These are phyloP conservation scores for Madoqua kirkii DNA, from an alignment of 2,113 vertebrate species.

Conservation along the genomic window DNA sequence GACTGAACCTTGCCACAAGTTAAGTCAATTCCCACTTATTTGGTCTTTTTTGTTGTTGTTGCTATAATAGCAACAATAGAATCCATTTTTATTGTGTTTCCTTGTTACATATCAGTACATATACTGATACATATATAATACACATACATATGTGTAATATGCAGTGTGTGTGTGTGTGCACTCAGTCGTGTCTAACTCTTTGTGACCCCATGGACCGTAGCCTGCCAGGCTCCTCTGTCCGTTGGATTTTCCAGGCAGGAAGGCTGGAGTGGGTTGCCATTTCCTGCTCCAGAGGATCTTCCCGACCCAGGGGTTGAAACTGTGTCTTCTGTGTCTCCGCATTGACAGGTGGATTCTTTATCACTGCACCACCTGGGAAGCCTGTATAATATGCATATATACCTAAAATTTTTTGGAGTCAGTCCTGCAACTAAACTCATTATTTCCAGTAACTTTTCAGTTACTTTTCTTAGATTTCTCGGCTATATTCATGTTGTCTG, in stretches of 20 bases:
- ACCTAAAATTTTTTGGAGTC: background rate
- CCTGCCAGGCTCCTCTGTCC: background rate
- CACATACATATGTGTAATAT: background rate
- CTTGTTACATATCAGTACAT: background rate
- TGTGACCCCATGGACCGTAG: background rate
- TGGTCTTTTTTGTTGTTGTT: background rate
- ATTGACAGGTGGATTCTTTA: background rate
- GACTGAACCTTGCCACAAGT: background rate
- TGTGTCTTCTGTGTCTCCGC: background rate
- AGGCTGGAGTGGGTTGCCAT: background rate
- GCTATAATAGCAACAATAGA: background rate
- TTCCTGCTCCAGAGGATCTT: background rate
- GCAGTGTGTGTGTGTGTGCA: background rate
- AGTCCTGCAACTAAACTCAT: background rate
- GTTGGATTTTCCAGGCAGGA: background rate
- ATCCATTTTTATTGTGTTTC: background rate
- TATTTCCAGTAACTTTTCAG: background rate
- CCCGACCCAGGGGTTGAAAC: accelerated
- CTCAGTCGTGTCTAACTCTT: background rate
- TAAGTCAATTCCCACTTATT: background rate
- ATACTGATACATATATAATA: background rate
- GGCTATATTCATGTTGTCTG: background rate
- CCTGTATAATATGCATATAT: background rate
- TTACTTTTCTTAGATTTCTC: background rate
- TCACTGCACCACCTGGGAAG: background rate